These are phyloP conservation scores for Gerris lacustris DNA, from an alignment of 2,888 invertebrate genomes.

Conservation along the genomic window DNA sequence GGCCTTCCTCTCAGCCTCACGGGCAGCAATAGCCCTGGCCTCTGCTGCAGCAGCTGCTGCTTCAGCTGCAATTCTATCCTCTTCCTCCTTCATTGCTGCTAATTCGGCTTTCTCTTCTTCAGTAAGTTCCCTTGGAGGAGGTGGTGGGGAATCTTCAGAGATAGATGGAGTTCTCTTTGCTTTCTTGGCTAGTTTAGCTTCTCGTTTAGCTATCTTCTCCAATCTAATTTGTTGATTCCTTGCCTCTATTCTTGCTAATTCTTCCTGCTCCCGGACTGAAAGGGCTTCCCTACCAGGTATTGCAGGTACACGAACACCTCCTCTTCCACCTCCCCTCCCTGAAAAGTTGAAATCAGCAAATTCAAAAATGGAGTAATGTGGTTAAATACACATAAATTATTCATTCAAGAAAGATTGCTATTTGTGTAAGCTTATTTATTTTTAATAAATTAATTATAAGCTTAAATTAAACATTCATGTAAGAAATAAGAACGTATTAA, in stretches of 20 bases:
- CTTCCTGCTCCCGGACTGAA: slow-evolving; percentile 24
- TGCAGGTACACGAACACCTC: slow-evolving; percentile 14
- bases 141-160: background rate
- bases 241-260: slow-evolving; percentile 25
- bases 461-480: too few relatives aligned
- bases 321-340: slow-evolving; percentile 24
- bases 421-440: background rate
- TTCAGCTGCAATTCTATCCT: slow-evolving; percentile 10
- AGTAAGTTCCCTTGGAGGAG: slow-evolving; percentile 4
- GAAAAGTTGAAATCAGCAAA: background rate
- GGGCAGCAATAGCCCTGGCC: background rate
- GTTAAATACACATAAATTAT: too few relatives aligned
- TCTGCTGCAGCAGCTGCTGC: background rate
- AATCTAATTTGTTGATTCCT: slow-evolving; percentile 25
- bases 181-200: slow-evolving; percentile 24
- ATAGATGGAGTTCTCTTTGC: background rate
- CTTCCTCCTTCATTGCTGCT: slow-evolving; percentile 10
- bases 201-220: slow-evolving; percentile 24
- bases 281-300: slow-evolving; percentile 21
- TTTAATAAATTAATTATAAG: too few relatives aligned
- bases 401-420: background rate
- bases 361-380: too few relatives aligned
- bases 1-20: slow-evolving; percentile 1
- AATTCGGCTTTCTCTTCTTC: slow-evolving; percentile 15
- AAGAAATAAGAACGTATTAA: too few relatives aligned